phyloP scores from a whole-genome alignment of 2,113 vertebrate species.

The Malurus elegans region DNA sequence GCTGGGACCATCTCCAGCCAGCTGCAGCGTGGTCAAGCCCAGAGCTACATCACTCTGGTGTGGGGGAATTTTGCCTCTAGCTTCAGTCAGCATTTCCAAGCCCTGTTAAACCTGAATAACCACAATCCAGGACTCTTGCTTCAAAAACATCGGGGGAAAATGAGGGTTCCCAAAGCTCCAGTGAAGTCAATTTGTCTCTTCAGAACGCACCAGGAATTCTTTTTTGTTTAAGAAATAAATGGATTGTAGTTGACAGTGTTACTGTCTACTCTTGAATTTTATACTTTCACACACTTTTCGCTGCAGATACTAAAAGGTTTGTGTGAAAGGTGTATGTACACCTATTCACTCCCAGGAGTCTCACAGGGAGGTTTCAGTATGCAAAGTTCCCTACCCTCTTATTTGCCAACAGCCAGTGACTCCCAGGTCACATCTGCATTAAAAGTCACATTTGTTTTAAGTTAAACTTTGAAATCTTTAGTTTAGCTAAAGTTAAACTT shows the following conservation, averaged over 20 bases:
- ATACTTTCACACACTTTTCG: neutral
- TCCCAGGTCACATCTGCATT: neutral
- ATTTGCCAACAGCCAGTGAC: neutral
- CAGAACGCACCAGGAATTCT: neutral
- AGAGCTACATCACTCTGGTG: neutral
- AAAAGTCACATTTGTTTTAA: neutral
- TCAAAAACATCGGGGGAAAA: neutral
- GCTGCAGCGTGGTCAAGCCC: neutral
- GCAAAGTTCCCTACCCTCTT: neutral
- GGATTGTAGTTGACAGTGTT: neutral
- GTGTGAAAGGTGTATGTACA: neutral
- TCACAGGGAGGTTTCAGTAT: neutral
- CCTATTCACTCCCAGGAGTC: neutral
- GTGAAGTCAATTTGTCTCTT: neutral
- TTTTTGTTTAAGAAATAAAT: neutral
- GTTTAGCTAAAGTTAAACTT: neutral
- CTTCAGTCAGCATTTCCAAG: neutral
- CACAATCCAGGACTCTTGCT: constrained; percentile 12
- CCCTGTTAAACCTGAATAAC: constrained; percentile 53
- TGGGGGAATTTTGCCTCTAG: neutral
- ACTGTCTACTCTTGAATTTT: neutral
- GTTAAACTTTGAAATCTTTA: neutral
- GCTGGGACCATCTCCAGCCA: neutral
- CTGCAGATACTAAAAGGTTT: neutral
- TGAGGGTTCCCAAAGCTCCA: neutral